Percentiles rank a stretch among this genome's conserved stretches.
Conservation (phyloP, 2,888 invertebrate genomes). For the Dromius quadrimaculatus region DNA sequence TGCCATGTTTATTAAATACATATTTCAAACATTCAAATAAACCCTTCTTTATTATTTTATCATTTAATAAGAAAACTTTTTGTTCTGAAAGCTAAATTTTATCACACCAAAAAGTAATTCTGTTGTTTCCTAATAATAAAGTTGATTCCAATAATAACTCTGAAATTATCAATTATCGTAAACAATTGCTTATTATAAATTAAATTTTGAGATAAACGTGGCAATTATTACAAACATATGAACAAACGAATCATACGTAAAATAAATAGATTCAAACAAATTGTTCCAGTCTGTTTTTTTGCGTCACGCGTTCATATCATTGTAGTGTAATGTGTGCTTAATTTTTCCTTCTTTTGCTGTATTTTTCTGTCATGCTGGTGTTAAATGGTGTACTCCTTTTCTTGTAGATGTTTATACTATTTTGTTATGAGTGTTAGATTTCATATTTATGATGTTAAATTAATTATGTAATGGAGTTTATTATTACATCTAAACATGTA, state of each 20-base stretch:
- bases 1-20: neutral
- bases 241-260: neutral
- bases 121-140: too few relatives aligned
- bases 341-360: conserved; percentile 37
- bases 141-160: too few relatives aligned
- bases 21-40: neutral
- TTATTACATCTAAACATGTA: too few relatives aligned
- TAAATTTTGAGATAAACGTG: neutral
- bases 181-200: neutral
- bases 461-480: too few relatives aligned
- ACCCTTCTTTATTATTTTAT: too few relatives aligned
- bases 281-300: neutral
- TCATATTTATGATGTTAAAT: too few relatives aligned
- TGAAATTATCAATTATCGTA: neutral
- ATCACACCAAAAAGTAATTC: too few relatives aligned
- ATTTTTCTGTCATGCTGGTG: conserved; percentile 46
- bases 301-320: conserved; percentile 42
- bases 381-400: conserved; percentile 39
- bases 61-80: too few relatives aligned
- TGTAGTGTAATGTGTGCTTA: conserved; percentile 48
- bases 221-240: neutral
- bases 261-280: neutral
- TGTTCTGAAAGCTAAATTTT: too few relatives aligned
- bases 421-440: conserved; percentile 25
- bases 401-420: conserved; percentile 46